Evolutionary conservation across 2,113 vertebrate genomes (phyloP).

Genomic region (Cromileptes altivelis): DNA sequence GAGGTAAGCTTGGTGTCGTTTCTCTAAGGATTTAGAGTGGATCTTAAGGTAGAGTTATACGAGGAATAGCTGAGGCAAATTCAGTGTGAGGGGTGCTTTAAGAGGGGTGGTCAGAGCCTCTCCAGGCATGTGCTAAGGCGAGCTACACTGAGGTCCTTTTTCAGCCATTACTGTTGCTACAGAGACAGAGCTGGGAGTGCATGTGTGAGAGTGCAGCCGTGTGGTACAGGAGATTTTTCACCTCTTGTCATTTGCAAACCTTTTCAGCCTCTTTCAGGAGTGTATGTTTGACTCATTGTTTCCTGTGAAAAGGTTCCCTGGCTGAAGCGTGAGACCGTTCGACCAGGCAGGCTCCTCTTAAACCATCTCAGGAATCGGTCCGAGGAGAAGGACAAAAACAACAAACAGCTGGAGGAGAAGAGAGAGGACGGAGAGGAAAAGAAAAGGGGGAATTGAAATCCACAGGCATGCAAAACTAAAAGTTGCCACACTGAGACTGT

Average conservation of each 20-base stretch:
- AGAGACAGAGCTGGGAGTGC: constrained; percentile 48
- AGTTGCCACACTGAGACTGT: constrained; percentile 66
- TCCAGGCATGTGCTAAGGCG: constrained; percentile 70
- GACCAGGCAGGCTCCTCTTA: neutral
- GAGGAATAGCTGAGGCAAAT: neutral
- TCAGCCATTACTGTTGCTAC: constrained; percentile 76
- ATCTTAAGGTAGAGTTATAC: no score
- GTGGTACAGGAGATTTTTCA: neutral
- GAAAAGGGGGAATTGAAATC: neutral
- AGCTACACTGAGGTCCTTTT: constrained; percentile 72
- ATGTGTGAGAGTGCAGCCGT: neutral
- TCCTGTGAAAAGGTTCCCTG: constrained; percentile 50
- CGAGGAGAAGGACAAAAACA: constrained; percentile 7
- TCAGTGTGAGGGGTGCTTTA: constrained; percentile 53
- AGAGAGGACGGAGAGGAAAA: neutral
- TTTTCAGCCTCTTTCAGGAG: neutral
- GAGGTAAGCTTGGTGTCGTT: constrained; percentile 51
- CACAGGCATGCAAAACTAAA: constrained; percentile 46
- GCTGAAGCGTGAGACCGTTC: constrained; percentile 24
- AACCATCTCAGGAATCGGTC: constrained; percentile 20
- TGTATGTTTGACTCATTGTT: constrained; percentile 62
- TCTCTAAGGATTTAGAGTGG: neutral
- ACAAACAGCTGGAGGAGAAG: neutral
- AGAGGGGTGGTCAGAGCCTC: constrained; percentile 58
- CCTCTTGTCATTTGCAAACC: neutral